These are phyloP conservation scores for Apis laboriosa DNA, from an alignment of 1,140 invertebrate species.

Conservation along the genomic window DNA sequence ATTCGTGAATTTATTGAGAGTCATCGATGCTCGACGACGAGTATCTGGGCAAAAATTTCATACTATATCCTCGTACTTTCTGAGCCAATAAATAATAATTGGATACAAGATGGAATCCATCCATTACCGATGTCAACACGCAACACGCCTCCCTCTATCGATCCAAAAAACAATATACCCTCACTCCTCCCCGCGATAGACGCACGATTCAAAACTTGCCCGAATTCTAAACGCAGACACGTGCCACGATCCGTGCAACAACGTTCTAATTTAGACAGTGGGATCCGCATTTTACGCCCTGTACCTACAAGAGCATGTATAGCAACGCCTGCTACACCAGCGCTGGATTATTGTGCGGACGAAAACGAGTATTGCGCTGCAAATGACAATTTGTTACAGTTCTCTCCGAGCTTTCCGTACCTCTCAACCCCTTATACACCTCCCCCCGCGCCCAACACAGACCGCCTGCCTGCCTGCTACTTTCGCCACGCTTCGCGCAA, in stretches of 20 bases:
- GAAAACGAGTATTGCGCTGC: slow-evolving; percentile 65
- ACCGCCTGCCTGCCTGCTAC: background rate
- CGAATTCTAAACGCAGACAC: background rate
- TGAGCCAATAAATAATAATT: too few species aligned
- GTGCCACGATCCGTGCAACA: slow-evolving; percentile 16
- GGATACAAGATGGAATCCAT: too few species aligned
- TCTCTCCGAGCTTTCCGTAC: slow-evolving; percentile 39
- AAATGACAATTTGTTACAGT: slow-evolving; percentile 68
- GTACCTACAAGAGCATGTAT: slow-evolving; percentile 51
- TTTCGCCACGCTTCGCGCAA: slow-evolving; percentile 5
- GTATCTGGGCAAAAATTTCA: too few species aligned
- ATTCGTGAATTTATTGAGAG: too few species aligned
- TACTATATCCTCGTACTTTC: too few species aligned
- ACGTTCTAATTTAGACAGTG: slow-evolving; percentile 56
- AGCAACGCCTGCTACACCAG: slow-evolving; percentile 39
- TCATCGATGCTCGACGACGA: too few species aligned
- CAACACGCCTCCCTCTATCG: too few species aligned
- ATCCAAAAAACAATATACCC: background rate
- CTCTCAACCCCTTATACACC: background rate
- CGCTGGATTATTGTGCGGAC: slow-evolving; percentile 63
- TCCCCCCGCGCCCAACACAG: background rate
- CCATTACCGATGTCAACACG: too few species aligned
- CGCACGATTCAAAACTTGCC: background rate
- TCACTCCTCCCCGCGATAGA: background rate
- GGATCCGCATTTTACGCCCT: slow-evolving; percentile 50